These are phyloP conservation scores for Bufo gargarizans DNA, from an alignment of 2,113 vertebrate species.

Conservation along the genomic window DNA sequence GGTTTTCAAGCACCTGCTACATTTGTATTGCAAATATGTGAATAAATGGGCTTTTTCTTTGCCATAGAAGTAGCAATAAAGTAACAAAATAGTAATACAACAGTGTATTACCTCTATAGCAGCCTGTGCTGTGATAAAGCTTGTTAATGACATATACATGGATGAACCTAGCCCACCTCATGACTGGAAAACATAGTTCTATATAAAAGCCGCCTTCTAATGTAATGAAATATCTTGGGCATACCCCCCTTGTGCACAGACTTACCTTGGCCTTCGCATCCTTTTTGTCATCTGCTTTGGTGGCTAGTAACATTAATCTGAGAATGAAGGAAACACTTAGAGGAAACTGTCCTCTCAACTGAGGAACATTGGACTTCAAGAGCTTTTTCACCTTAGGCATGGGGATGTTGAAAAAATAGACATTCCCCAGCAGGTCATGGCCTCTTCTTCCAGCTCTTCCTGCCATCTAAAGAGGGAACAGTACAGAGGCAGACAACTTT, in stretches of 20 bases:
- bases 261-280: conserved; percentile 73
- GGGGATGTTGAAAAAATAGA: conserved; percentile 74
- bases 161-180: too few relatives aligned
- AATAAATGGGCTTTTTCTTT: too few relatives aligned
- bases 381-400: conserved; percentile 71
- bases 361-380: conserved; percentile 74
- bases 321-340: conserved; percentile 66
- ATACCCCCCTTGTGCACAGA: background rate
- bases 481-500: background rate
- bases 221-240: background rate
- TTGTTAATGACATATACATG: too few relatives aligned
- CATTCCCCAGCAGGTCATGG: conserved; percentile 71
- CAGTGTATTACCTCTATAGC: too few relatives aligned
- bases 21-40: too few relatives aligned
- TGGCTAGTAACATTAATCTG: conserved; percentile 70
- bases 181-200: background rate
- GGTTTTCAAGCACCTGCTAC: too few relatives aligned
- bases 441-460: conserved; percentile 76
- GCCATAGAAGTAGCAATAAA: too few relatives aligned
- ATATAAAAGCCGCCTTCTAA: background rate
- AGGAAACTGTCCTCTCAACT: conserved; percentile 73
- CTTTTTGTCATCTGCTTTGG: conserved; percentile 67
- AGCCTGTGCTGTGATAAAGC: too few relatives aligned
- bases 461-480: conserved; percentile 69
- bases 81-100: too few relatives aligned